phyloP scores from a whole-genome alignment of 2,797 vertebrate species.

The Falco novaeseelandiae region DNA sequence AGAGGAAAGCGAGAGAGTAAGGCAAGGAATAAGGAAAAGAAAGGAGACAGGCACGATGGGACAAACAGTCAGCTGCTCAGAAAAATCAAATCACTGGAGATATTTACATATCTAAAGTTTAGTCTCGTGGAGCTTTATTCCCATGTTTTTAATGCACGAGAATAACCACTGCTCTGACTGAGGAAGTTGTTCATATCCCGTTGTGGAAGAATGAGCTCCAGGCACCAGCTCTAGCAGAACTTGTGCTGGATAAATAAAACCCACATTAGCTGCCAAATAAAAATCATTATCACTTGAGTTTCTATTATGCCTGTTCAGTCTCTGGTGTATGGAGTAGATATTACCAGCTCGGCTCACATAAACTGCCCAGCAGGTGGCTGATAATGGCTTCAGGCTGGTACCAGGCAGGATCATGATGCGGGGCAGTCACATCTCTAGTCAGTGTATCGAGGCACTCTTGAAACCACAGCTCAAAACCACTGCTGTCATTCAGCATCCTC shows the following conservation, averaged over 20 bases:
- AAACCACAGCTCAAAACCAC: not conserved
- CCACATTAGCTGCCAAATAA: not conserved
- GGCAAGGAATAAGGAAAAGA: not conserved
- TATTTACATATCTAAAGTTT: not conserved
- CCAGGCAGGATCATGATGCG: accelerated
- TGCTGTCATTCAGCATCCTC: not conserved
- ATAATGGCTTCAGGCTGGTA: not conserved
- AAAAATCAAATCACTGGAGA: not conserved
- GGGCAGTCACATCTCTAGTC: not conserved
- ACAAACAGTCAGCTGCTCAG: not conserved
- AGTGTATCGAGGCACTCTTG: not conserved
- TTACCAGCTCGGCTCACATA: not conserved
- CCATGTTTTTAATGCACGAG: not conserved
- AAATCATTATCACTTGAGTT: not conserved
- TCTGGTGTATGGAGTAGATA: not conserved
- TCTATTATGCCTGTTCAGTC: not conserved
- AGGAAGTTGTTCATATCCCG: not conserved
- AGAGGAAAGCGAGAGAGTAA: not conserved
- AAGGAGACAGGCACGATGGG: not conserved
- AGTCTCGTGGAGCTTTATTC: not conserved
- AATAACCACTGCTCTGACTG: not conserved
- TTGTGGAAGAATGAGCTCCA: not conserved
- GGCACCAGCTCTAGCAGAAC: not conserved
- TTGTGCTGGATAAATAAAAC: slow-evolving; percentile 1
- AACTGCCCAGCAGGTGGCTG: not conserved